Conservation (phyloP, 2,888 invertebrate species). For the Coleophora flavipennella region DNA sequence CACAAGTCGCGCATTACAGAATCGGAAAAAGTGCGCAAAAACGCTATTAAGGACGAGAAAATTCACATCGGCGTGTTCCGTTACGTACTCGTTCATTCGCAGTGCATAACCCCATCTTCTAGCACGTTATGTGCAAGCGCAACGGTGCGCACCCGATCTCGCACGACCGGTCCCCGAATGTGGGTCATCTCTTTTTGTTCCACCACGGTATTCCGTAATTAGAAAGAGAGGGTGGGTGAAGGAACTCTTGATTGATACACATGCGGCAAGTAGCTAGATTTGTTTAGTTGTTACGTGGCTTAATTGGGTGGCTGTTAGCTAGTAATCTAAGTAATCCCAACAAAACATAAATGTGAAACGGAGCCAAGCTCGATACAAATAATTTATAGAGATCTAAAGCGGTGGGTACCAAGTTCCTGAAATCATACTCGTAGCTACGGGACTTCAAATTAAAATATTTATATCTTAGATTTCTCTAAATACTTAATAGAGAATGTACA, state of each 20-base stretch:
- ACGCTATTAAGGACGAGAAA: constrained; percentile 67
- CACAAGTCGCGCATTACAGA: constrained; percentile 50
- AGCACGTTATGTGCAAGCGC: constrained; percentile 61
- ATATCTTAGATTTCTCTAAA: too few species aligned
- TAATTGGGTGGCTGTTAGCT: background rate
- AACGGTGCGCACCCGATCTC: constrained; percentile 68
- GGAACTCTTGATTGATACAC: constrained; percentile 12
- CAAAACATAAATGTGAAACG: too few species aligned
- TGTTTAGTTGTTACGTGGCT: constrained; percentile 5
- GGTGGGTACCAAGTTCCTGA: too few species aligned
- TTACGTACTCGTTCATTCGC: constrained; percentile 45
- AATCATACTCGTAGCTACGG: too few species aligned
- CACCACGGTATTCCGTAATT: constrained; percentile 68
- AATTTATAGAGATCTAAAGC: too few species aligned
- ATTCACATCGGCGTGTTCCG: constrained; percentile 66
- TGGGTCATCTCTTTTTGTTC: constrained; percentile 73
- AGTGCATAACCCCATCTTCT: constrained; percentile 63
- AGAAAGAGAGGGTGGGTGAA: constrained; percentile 43
- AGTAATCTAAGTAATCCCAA: too few species aligned
- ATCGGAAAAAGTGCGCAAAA: constrained; percentile 57
- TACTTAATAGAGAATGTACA: too few species aligned
- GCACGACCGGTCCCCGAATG: constrained; percentile 66
- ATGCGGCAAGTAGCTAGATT: constrained; percentile 8
- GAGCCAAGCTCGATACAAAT: too few species aligned
- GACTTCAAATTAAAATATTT: too few species aligned